Percentiles rank a stretch among this genome's conserved stretches.
These are phyloP conservation scores for Varanus komodoensis DNA, from an alignment of 2,113 vertebrate species.

Conservation along the genomic window DNA sequence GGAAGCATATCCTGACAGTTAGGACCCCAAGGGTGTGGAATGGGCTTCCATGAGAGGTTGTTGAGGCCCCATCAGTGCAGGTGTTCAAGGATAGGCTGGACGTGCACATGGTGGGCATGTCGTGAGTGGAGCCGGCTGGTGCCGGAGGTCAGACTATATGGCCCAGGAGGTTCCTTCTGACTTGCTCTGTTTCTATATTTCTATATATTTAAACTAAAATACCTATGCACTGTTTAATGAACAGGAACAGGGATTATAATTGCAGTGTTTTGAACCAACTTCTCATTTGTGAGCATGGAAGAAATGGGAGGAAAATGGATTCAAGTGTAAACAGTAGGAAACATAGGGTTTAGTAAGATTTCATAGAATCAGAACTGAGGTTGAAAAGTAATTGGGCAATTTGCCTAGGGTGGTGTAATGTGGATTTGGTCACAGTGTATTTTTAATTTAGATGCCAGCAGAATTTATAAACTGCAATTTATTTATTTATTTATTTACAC, in stretches of 20 bases:
- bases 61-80: too few relatives aligned
- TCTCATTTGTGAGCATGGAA: slow-evolving; percentile 19
- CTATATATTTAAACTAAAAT: slow-evolving; percentile 11
- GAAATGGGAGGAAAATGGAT: not conserved
- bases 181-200: too few relatives aligned
- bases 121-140: too few relatives aligned
- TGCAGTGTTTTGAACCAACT: slow-evolving; percentile 14
- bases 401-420: not conserved
- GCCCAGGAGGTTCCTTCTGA: too few relatives aligned
- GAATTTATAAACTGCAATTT: slow-evolving; percentile 19
- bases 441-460: slow-evolving; percentile 19
- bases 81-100: too few relatives aligned
- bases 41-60: too few relatives aligned
- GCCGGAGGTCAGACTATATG: too few relatives aligned
- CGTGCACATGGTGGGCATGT: too few relatives aligned
- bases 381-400: slow-evolving; percentile 16
- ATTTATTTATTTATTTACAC: too few relatives aligned
- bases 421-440: slow-evolving; percentile 10
- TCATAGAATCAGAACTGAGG: slow-evolving; percentile 29
- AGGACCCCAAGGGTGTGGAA: too few relatives aligned
- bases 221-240: not conserved
- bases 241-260: slow-evolving; percentile 20
- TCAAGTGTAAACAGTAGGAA: slow-evolving; percentile 8
- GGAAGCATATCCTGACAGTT: too few relatives aligned
- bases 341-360: slow-evolving; percentile 29